These are phyloP conservation scores for Lophius americanus DNA, from an alignment of 2,797 vertebrate genomes.

Conservation along the genomic window DNA sequence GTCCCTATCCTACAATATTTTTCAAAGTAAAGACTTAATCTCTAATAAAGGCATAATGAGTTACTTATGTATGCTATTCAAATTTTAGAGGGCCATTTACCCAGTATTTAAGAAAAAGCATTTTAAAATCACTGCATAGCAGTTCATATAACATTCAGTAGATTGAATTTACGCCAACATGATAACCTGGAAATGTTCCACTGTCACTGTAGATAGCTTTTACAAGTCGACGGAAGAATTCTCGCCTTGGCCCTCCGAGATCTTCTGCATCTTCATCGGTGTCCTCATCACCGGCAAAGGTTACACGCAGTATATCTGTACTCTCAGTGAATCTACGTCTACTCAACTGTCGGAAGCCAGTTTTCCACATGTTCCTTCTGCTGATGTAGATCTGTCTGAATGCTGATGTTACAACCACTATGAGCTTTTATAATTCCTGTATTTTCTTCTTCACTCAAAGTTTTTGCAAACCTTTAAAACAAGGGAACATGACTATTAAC, in stretches of 20 bases:
- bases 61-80: too few species aligned
- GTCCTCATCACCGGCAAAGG: constrained; percentile 41
- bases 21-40: too few species aligned
- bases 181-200: constrained; percentile 35
- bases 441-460: constrained; percentile 21
- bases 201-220: constrained; percentile 33
- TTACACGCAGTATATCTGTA: constrained; percentile 22
- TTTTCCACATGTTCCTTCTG: constrained; percentile 17
- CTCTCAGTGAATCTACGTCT: constrained; percentile 31
- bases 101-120: too few species aligned
- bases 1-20: too few species aligned
- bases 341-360: constrained; percentile 29
- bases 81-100: not conserved
- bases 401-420: constrained; percentile 20
- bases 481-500: too few species aligned
- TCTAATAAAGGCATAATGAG: too few species aligned
- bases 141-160: not conserved
- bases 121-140: not conserved
- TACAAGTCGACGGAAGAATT: constrained; percentile 35
- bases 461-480: too few species aligned
- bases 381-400: constrained; percentile 15
- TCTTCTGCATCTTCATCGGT: constrained; percentile 29
- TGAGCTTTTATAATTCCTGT: constrained; percentile 28
- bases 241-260: constrained; percentile 28
- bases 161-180: not conserved